These are phyloP conservation scores for Lepidocyrtinus sp. DNA, from an alignment of 2,888 invertebrate genomes.

Conservation along the genomic window DNA sequence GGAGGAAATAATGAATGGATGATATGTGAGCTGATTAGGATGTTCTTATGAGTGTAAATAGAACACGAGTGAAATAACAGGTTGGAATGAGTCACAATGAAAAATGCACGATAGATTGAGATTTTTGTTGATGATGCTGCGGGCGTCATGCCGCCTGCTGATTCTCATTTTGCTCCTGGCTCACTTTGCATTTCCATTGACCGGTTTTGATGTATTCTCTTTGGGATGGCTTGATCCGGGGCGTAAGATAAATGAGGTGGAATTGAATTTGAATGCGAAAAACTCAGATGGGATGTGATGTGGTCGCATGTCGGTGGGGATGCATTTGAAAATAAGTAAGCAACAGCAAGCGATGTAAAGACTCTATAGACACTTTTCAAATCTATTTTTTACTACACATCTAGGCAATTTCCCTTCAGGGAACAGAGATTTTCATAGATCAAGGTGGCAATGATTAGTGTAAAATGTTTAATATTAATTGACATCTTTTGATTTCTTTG, in stretches of 20 bases:
- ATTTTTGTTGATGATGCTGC: slow-evolving; percentile 24
- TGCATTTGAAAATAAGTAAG: too few species aligned
- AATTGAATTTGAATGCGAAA: slow-evolving; percentile 23
- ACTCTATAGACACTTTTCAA: too few species aligned
- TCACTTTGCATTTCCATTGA: neutral
- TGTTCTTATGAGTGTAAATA: slow-evolving; percentile 10
- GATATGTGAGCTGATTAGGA: slow-evolving; percentile 44
- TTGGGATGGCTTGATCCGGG: slow-evolving; percentile 28
- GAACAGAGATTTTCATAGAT: slow-evolving; percentile 1
- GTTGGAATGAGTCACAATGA: slow-evolving; percentile 20
- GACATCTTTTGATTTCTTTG: slow-evolving; percentile 26
- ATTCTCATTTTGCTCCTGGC: slow-evolving; percentile 41
- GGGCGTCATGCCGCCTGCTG: slow-evolving; percentile 52
- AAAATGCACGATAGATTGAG: neutral
- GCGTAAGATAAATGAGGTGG: slow-evolving; percentile 41
- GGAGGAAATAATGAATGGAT: slow-evolving; percentile 40
- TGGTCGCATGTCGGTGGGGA: slow-evolving; percentile 38
- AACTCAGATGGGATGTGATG: slow-evolving; percentile 37
- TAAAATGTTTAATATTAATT: slow-evolving; percentile 35
- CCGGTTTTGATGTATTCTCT: neutral
- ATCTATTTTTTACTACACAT: too few species aligned
- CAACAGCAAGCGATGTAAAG: too few species aligned
- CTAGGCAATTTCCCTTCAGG: neutral
- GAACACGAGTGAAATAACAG: slow-evolving; percentile 49
- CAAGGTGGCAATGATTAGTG: slow-evolving; percentile 43